Evolutionary conservation across 2,797 vertebrate species (phyloP).

Genomic region (Artibeus jamaicensis): DNA sequence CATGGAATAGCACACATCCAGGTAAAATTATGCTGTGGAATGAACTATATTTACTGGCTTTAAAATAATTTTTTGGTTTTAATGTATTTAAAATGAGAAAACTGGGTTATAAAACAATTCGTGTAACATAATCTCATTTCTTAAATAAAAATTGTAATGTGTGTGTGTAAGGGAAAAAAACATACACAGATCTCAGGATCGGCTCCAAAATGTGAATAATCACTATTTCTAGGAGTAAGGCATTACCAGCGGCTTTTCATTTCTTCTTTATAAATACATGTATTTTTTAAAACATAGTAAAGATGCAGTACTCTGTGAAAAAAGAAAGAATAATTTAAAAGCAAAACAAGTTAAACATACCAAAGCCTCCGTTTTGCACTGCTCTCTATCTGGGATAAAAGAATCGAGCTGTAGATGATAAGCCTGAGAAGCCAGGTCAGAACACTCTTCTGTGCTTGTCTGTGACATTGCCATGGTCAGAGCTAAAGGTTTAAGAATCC

Average conservation of each 20-base stretch:
- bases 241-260: not conserved
- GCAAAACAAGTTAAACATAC: not conserved
- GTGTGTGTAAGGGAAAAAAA: not conserved
- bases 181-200: not conserved
- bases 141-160: not conserved
- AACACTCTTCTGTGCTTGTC: not conserved
- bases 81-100: not conserved
- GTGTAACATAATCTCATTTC: not conserved
- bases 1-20: not conserved
- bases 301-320: not conserved
- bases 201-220: constrained; percentile 39
- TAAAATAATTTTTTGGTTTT: constrained; percentile 6
- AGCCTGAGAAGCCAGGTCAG: not conserved
- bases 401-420: not conserved
- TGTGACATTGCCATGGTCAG: not conserved
- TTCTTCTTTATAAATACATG: not conserved
- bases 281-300: not conserved
- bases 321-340: not conserved
- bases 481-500: not conserved
- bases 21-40: not conserved
- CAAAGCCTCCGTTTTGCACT: not conserved
- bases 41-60: not conserved
- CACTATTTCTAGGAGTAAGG: not conserved
- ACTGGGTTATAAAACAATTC: not conserved
- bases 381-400: not conserved